phyloP scores from a whole-genome alignment of 2,888 invertebrate species.

The Lysandra coridon region DNA sequence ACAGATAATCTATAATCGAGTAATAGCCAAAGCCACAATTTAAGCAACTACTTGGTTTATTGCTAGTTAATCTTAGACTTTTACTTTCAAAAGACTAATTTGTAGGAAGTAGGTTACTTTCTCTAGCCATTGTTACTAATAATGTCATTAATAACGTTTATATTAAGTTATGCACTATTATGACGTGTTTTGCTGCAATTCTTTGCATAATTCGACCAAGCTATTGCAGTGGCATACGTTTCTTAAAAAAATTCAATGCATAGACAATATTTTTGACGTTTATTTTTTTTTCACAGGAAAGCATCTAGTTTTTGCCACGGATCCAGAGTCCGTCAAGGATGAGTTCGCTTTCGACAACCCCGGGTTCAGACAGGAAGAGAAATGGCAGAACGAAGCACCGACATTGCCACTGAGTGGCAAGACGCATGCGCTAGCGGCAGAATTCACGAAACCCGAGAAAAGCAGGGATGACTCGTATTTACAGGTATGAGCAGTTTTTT shows the following conservation, averaged over 20 bases:
- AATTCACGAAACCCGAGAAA: slow-evolving; percentile 71
- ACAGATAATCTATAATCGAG: too few species aligned
- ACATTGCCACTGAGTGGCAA: slow-evolving; percentile 69
- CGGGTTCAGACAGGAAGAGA: slow-evolving; percentile 82
- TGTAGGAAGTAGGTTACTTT: slow-evolving; percentile 30
- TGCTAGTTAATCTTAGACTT: slow-evolving; percentile 22
- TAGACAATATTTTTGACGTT: background rate
- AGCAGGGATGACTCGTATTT: slow-evolving; percentile 69
- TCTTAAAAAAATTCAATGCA: background rate
- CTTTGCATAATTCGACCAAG: background rate
- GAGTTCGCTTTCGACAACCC: slow-evolving; percentile 91
- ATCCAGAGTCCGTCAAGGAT: slow-evolving; percentile 87
- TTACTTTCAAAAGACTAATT: slow-evolving; percentile 30
- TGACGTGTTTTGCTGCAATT: background rate
- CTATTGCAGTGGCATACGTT: background rate
- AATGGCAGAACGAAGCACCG: slow-evolving; percentile 74
- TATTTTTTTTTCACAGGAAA: slow-evolving; percentile 76
- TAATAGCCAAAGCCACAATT: background rate
- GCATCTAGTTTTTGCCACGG: slow-evolving; percentile 86
- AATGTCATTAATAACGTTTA: slow-evolving; percentile 27
- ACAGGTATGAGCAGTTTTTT: slow-evolving; percentile 51
- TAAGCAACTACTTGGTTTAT: background rate
- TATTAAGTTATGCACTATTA: slow-evolving; percentile 2
- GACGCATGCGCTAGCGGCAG: slow-evolving; percentile 59
- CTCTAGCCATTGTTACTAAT: slow-evolving; percentile 13